Conservation (phyloP, 2,888 invertebrate genomes). For the Drosophila siamana region DNA sequence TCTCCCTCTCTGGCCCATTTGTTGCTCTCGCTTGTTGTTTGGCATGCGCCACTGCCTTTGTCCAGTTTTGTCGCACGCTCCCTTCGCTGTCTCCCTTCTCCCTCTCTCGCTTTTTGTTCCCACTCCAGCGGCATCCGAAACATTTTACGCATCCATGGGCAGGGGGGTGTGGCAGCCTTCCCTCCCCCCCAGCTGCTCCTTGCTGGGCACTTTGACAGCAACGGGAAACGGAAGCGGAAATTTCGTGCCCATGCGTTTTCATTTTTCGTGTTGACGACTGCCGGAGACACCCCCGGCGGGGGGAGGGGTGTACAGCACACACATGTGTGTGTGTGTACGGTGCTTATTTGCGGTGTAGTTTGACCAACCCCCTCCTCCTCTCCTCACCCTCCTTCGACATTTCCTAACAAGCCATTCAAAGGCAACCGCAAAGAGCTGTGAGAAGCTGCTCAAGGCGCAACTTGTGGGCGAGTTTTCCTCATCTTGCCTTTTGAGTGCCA, state of each 20-base stretch:
- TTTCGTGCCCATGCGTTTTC: slow-evolving; percentile 81
- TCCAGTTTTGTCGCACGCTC: slow-evolving; percentile 68
- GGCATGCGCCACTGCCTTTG: slow-evolving; percentile 69
- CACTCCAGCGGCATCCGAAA: slow-evolving; percentile 58
- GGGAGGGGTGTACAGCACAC: slow-evolving; percentile 3
- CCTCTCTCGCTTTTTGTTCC: background rate
- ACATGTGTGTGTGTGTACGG: slow-evolving; percentile 42
- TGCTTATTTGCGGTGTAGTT: slow-evolving; percentile 38
- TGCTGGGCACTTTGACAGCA: slow-evolving; percentile 67
- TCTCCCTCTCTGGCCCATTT: background rate
- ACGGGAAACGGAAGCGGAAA: slow-evolving; percentile 78
- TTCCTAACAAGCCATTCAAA: slow-evolving; percentile 32
- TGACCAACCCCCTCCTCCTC: slow-evolving; percentile 19
- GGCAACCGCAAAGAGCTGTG: slow-evolving; percentile 48
- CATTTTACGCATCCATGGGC: slow-evolving; percentile 71
- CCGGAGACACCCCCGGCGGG: slow-evolving; percentile 29
- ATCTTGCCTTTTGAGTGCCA: background rate
- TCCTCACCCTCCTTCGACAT: background rate
- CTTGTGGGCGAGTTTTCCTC: slow-evolving; percentile 23
- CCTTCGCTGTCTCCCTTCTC: background rate
- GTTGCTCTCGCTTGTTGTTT: slow-evolving; percentile 43
- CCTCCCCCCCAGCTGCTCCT: background rate
- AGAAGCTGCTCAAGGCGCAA: slow-evolving; percentile 1
- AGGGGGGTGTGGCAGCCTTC: slow-evolving; percentile 29
- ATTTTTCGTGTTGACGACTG: slow-evolving; percentile 73